Evolutionary conservation across 2,888 invertebrate species (phyloP), one percentile per base, ranked within the genome.

Genomic region (Macropis europaea): DNA sequence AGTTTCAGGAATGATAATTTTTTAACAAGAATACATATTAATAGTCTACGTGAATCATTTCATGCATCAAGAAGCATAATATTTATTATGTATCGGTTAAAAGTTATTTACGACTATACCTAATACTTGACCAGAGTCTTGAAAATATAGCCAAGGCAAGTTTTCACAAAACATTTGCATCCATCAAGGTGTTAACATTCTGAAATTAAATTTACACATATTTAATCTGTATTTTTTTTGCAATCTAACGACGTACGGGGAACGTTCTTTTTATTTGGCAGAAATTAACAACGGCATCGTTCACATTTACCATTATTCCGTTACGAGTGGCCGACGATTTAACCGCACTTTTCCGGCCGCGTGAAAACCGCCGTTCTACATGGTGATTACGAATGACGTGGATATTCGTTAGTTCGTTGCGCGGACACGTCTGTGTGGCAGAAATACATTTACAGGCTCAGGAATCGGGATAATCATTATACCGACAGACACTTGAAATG

Each of bases 271-370:
- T 60, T 52, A 30, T 50, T 32, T 40, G 60, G 50, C 40, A 5
- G 24, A 52, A 50, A 60, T 60, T 60, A 60, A 60, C 50, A 38
- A 50, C 50, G 22, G 47, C 34, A 45, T 6, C 13, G 62, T n/a
- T 6, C 52, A n/a, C 45, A 36, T 24, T 62, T 54, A 36, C 62
- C 54, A 62, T 62, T 62, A 62, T 59, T 54, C 54, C 62, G 36
- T 53, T 54, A 36, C 60, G 52, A 61, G 50, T 40, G 32, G 40
- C 7, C 38, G 50, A 60, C 62, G 62, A 54, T 54, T 53, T 54
- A 62, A 62, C 42, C 54, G 54, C 26, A 45, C 45, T 34, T 42
- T 36, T 34, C 53, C 45, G 53, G 43, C 52, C 43, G 3, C 32
- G 32, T 43, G 36, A 9, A 52, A 53, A 61, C 4, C 36, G 26